A percentile compares a stretch with the other conserved stretches of the same genome.
Conservation (phyloP, 2,797 vertebrate genomes). For the Hippopotamyrus pictus region DNA sequence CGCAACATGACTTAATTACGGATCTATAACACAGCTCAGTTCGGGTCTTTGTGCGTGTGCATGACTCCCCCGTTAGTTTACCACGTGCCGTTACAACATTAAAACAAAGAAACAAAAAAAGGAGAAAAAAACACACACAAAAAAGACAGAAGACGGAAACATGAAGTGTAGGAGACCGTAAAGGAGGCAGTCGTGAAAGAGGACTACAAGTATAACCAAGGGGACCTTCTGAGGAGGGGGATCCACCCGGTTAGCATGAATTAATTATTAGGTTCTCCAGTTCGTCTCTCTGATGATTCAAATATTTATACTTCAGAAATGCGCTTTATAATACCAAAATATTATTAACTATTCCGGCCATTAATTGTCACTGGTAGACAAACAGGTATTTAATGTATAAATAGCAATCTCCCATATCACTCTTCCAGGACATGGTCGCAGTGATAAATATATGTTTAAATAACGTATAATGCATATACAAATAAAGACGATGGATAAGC, state of each 20-base stretch:
- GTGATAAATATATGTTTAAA: background rate
- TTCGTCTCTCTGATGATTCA: background rate
- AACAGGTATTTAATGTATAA: background rate
- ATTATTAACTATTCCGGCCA: background rate
- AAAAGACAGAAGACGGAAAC: background rate
- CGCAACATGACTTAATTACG: slow-evolving; percentile 50
- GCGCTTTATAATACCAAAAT: background rate
- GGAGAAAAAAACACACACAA: background rate
- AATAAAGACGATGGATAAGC: background rate
- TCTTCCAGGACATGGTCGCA: background rate
- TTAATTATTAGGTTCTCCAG: background rate
- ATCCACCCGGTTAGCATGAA: background rate
- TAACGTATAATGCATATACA: background rate
- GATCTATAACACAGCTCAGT: slow-evolving; percentile 28
- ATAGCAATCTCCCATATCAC: background rate
- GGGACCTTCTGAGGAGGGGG: background rate
- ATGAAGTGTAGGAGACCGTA: background rate
- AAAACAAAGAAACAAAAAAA: background rate
- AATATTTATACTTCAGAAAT: background rate
- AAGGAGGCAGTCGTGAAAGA: background rate
- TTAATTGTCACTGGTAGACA: background rate
- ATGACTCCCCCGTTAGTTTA: background rate
- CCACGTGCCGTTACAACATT: background rate
- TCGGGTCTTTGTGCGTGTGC: background rate
- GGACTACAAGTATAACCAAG: background rate